phyloP scores from a whole-genome alignment of 2,797 vertebrate species.

The Poecile montanus region DNA sequence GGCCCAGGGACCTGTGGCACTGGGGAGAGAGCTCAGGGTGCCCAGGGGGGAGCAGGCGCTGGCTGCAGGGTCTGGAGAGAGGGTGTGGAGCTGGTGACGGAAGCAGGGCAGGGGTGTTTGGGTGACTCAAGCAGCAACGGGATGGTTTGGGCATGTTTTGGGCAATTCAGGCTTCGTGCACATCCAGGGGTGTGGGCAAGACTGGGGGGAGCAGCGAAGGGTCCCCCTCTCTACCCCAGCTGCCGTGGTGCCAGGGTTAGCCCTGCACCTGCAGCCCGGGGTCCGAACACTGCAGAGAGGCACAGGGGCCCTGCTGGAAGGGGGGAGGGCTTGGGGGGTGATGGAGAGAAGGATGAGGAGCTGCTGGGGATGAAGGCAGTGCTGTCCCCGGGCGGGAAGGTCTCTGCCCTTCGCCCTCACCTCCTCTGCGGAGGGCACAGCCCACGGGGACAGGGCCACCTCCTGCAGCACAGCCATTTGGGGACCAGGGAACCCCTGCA shows the following conservation, averaged over 20 bases:
- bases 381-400: not conserved
- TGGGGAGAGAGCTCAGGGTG: accelerated
- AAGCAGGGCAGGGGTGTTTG: not conserved
- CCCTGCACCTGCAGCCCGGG: not conserved
- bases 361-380: not conserved
- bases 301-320: not conserved
- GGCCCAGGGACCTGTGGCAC: accelerated
- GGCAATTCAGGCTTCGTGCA: not conserved
- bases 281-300: accelerated
- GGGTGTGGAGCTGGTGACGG: not conserved
- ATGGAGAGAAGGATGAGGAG: not conserved
- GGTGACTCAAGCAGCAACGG: not conserved
- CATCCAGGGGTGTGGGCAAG: not conserved
- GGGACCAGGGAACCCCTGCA: accelerated
- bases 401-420: accelerated
- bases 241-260: accelerated
- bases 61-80: not conserved
- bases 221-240: no score
- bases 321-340: not conserved
- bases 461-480: accelerated
- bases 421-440: not conserved
- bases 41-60: not conserved
- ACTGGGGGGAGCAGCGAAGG: not conserved
- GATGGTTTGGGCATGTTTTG: not conserved
- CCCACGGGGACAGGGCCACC: accelerated